Percentiles rank a stretch among this genome's conserved stretches.
These are phyloP conservation scores for Oscheius sp. DNA, from an alignment of 2,888 invertebrate species.

Conservation along the genomic window DNA sequence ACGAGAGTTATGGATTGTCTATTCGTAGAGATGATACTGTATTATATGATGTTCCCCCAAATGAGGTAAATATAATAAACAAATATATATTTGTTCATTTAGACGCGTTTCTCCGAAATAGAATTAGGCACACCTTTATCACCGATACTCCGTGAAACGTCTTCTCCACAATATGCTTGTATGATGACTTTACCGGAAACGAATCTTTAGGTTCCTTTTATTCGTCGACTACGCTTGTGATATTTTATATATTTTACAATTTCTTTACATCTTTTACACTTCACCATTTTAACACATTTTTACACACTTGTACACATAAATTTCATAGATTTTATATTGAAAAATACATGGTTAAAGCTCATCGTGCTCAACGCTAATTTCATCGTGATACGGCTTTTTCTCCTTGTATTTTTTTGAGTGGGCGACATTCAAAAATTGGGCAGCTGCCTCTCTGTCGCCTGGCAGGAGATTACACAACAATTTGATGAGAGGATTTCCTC, in stretches of 20 bases:
- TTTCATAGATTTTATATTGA: background rate
- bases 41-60: background rate
- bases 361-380: constrained; percentile 25
- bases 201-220: no score
- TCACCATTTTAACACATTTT: no score
- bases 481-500: constrained; percentile 45
- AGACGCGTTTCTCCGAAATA: background rate
- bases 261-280: no score
- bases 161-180: no score
- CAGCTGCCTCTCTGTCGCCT: constrained; percentile 45
- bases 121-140: background rate
- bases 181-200: no score
- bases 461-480: constrained; percentile 52
- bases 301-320: no score
- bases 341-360: constrained; percentile 27
- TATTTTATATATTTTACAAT: no score
- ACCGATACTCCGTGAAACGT: background rate
- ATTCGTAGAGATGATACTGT: background rate
- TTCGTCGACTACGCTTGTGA: no score
- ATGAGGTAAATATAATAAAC: background rate
- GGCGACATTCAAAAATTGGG: constrained; percentile 50
- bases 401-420: constrained; percentile 47
- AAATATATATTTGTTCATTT: background rate
- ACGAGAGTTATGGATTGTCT: no score
- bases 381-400: constrained; percentile 43